Conservation (phyloP, 1,140 invertebrate species). For the Mamestra configurata region DNA sequence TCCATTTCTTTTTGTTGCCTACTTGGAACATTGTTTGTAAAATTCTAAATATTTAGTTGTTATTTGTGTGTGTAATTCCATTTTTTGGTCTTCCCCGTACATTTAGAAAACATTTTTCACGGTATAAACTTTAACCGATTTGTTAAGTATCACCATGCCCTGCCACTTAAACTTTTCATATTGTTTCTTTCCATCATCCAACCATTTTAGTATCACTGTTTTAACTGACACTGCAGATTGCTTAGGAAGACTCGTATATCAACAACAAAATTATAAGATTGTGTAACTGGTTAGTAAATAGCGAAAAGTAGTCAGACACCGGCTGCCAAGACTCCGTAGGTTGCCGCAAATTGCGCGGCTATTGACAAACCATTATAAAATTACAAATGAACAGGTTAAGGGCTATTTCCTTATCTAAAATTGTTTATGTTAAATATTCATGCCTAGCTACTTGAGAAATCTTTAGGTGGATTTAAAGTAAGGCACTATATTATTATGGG, state of each 20-base stretch:
- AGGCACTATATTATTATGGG: too few species aligned
- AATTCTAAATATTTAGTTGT: too few species aligned
- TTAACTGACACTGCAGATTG: background rate
- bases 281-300: conserved; percentile 19
- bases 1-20: too few species aligned
- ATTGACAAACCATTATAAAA: conserved; percentile 21
- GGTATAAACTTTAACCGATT: too few species aligned
- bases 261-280: conserved; percentile 17
- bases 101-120: too few species aligned
- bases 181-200: too few species aligned
- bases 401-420: conserved; percentile 23
- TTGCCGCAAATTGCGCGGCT: conserved; percentile 13
- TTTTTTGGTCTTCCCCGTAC: too few species aligned
- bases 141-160: too few species aligned
- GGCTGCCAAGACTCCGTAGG: conserved; percentile 8
- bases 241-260: conserved; percentile 9
- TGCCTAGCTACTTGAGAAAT: background rate
- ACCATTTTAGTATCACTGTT: background rate
- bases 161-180: too few species aligned
- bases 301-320: conserved; percentile 6
- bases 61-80: too few species aligned
- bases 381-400: conserved; percentile 5
- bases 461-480: background rate
- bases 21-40: too few species aligned
- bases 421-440: conserved; percentile 12